A percentile compares a stretch with the other conserved stretches of the same genome.
Evolutionary conservation across 2,888 invertebrate species (phyloP).

Genomic region (Clistopyga incitator): DNA sequence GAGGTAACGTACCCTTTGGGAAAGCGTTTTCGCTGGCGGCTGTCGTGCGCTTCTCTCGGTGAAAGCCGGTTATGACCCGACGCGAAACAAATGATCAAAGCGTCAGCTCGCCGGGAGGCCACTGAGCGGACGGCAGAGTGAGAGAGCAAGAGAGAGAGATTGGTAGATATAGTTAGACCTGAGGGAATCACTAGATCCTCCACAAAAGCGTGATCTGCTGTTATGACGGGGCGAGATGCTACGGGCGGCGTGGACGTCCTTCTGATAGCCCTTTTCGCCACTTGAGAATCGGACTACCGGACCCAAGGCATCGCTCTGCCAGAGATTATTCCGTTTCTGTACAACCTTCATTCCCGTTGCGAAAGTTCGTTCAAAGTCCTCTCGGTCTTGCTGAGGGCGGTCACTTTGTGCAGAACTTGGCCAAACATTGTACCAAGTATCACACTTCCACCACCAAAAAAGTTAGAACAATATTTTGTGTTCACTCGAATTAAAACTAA

Average conservation of each 20-base stretch:
- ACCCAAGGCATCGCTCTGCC: slow-evolving; percentile 33
- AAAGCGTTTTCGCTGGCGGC: slow-evolving; percentile 73
- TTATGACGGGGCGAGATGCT: slow-evolving; percentile 38
- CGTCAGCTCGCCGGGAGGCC: slow-evolving; percentile 74
- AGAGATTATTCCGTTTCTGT: slow-evolving; percentile 29
- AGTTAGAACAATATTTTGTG: too few relatives aligned
- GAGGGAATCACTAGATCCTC: slow-evolving; percentile 62
- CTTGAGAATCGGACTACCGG: slow-evolving; percentile 58
- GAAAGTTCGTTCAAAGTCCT: slow-evolving; percentile 14
- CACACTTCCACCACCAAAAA: too few relatives aligned
- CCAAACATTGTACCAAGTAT: background rate
- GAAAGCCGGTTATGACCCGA: slow-evolving; percentile 73
- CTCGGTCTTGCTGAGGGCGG: slow-evolving; percentile 9
- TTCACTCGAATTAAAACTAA: too few relatives aligned
- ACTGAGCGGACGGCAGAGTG: slow-evolving; percentile 74
- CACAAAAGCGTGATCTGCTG: slow-evolving; percentile 48
- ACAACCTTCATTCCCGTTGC: background rate
- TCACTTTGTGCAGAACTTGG: slow-evolving; percentile 16
- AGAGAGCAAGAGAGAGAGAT: too few relatives aligned
- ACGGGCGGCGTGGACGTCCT: slow-evolving; percentile 48
- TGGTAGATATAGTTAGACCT: slow-evolving; percentile 9
- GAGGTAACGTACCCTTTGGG: slow-evolving; percentile 70
- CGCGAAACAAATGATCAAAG: slow-evolving; percentile 79
- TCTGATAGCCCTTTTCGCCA: slow-evolving; percentile 54
- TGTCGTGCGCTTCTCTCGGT: slow-evolving; percentile 72